Evolutionary conservation across 1,140 invertebrate genomes (phyloP).

Genomic region (Papilio dardanus): DNA sequence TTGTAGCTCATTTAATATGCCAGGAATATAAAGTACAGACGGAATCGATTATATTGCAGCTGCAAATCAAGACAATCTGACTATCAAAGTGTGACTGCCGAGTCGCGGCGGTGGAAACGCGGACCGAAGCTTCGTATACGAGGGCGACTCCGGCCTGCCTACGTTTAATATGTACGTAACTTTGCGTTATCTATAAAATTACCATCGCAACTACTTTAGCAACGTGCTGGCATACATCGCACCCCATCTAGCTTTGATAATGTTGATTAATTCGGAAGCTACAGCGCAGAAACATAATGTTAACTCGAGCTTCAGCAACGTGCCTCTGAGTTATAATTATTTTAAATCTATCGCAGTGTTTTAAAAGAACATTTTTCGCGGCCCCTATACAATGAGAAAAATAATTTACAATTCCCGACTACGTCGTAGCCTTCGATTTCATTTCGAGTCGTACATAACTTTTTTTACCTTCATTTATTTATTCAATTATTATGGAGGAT

Average conservation of each 20-base stretch:
- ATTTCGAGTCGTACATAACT: background rate
- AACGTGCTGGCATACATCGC: conserved; percentile 37
- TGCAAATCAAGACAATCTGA: conserved; percentile 75
- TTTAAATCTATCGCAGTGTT: background rate
- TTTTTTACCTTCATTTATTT: too few relatives aligned
- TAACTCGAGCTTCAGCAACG: conserved; percentile 19
- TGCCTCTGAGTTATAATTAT: background rate
- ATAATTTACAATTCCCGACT: conserved; percentile 29
- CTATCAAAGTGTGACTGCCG: conserved; percentile 65
- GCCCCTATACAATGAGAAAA: background rate
- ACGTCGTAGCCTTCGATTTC: conserved; percentile 8
- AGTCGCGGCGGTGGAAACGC: conserved; percentile 50
- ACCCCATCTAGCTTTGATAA: conserved; percentile 40
- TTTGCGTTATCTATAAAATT: conserved; percentile 69
- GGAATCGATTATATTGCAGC: conserved; percentile 72
- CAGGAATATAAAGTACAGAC: conserved; percentile 80
- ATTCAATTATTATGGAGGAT: conserved; percentile 8
- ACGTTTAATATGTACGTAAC: conserved; percentile 63
- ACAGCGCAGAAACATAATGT: background rate
- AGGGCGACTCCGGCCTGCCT: conserved; percentile 46
- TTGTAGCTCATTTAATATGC: conserved; percentile 81
- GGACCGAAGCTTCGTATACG: conserved; percentile 51
- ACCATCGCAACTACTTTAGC: conserved; percentile 55
- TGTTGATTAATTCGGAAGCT: conserved; percentile 44
- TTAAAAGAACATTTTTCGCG: background rate